phyloP scores from a whole-genome alignment of 2,888 invertebrate species.

The Pachydiplax longipennis region DNA sequence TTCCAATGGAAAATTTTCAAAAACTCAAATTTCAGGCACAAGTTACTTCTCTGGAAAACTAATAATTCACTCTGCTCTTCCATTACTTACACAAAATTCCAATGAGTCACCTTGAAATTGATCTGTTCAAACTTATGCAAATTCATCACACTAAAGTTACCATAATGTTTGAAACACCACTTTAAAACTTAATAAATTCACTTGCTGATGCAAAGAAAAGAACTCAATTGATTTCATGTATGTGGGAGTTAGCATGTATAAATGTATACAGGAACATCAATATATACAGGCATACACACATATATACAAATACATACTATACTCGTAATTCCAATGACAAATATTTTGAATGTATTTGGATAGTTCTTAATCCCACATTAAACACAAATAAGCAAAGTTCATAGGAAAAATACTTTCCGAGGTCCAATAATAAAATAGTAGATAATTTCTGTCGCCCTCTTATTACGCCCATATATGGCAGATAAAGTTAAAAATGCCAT shows the following conservation, averaged over 20 bases:
- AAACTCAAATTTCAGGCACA: no score
- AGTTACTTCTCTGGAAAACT: no score
- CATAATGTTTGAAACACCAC: neutral
- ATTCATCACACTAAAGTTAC: neutral
- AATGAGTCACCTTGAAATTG: neutral
- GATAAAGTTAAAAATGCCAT: neutral
- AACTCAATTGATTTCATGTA: neutral
- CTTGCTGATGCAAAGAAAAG: neutral
- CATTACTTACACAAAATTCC: no score
- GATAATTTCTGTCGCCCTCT: neutral
- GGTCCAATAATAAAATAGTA: neutral
- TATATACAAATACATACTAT: neutral
- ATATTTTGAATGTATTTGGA: neutral
- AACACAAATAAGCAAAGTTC: neutral
- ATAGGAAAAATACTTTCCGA: neutral
- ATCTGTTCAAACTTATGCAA: neutral
- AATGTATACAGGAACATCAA: neutral
- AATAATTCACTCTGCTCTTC: no score
- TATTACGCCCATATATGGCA: neutral
- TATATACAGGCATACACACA: neutral
- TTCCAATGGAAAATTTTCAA: no score
- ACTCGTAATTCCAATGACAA: neutral
- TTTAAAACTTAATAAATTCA: neutral
- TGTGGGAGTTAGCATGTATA: neutral
- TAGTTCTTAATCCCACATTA: neutral